These are phyloP conservation scores for Sceloporus tristichus DNA, from an alignment of 2,113 vertebrate genomes.

Conservation along the genomic window DNA sequence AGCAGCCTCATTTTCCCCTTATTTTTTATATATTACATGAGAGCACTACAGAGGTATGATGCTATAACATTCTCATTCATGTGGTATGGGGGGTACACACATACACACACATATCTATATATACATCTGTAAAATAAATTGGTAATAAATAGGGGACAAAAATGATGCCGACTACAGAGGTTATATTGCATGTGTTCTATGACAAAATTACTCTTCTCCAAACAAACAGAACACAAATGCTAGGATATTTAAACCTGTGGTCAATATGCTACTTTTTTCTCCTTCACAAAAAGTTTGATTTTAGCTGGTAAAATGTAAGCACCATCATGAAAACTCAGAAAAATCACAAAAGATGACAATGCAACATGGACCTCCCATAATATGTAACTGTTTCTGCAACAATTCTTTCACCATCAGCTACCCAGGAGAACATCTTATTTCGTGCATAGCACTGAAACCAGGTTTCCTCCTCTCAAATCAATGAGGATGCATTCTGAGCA, in stretches of 20 bases:
- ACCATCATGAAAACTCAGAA: neutral
- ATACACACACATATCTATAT: too few relatives aligned
- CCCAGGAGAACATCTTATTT: conserved; percentile 1
- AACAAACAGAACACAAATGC: neutral
- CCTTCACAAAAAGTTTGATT: neutral
- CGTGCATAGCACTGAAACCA: neutral
- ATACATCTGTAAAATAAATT: neutral
- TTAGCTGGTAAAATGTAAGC: neutral
- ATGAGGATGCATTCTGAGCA: neutral
- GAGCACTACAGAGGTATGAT: neutral
- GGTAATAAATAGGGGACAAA: neutral
- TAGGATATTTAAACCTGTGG: neutral
- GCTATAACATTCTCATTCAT: neutral
- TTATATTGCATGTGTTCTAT: neutral
- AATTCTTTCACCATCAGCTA: neutral
- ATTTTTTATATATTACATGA: neutral
- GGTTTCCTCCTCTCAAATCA: neutral
- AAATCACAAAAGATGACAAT: neutral
- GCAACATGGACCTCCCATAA: neutral
- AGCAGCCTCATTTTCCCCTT: too few relatives aligned
- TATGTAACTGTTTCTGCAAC: neutral
- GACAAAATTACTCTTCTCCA: neutral
- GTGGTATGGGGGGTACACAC: too few relatives aligned
- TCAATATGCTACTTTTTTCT: neutral
- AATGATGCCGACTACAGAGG: neutral